Base-by-base conservation (phyloP, 64 coral and sea anemone genomes). In the Pocillopora verrucosa region DNA sequence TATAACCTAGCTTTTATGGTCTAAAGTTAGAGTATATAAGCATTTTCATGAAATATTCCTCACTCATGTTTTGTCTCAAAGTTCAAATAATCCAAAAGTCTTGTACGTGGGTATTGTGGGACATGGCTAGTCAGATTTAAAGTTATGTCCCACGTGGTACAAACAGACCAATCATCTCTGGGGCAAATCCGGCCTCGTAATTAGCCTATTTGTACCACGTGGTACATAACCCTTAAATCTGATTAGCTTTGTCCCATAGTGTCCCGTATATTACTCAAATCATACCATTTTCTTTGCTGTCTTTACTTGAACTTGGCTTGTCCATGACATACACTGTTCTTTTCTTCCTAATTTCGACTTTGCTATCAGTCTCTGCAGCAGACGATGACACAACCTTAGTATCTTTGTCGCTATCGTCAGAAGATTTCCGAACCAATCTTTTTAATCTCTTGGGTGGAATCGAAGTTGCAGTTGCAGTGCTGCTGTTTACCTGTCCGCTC, bases 281-380 rank as follows among this genome's bases (percentile, higher is more conserved):
- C 41, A 51, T 51, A 85, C 82, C 82, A 85, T 72, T 72, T 5
- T 85, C 65, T 24, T 20, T 72, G 16, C 34, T 84, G 34, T 70
- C 26, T 84, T 84, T 84, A 84, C 63, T 85, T 24, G 82, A 20
- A 72, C 64, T 72, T 85, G 82, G 16, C 15, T 72, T 72, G 13
- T 72, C 82, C 82, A 85, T 58, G 22, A 85, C 82, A 72, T 56
- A 85, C 19, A 85, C 82, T 24, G 19, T 85, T 85, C 82, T 72
- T 15, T 85, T 72, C 37, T 36, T 41, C 58, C 35, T 41, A 14
- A 41, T 17, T 67, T 38, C 38, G 16, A 38, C 64, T 14, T 38
- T 67, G 15, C 26, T 67, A 12, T 11, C 30, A 36, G 19, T 36
- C 26, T 83, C 80, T 13, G 36, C 20, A 67, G 34, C 34, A 19